Base-by-base conservation (phyloP, 1,140 invertebrate genomes). In the Aphidius ervi region DNA sequence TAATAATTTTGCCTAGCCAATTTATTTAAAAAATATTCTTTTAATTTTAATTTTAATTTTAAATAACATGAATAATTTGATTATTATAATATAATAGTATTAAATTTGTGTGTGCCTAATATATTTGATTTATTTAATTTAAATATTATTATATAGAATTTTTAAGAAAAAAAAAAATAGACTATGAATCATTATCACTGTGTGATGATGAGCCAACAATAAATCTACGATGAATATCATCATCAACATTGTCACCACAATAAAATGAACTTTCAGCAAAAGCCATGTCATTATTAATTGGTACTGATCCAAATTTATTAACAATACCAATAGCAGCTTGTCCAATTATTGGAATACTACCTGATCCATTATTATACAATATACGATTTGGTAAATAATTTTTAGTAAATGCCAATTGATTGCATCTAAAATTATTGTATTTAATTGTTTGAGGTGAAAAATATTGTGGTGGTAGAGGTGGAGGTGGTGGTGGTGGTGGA, bases 251-350 rank as follows among this genome's bases (percentile, higher is more conserved):
- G 37, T 75, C 59, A 6, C 46, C 65, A 31, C 68, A 61, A 31
- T 68, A 68, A 31, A 74, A 66, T 8, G 69, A 65, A 56, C 67
- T 73, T 6, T 71, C 71, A 6, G 61, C 56, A 10, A 70, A 74
- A 7, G 67, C 49, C 41, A 71, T 62, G 42, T 70, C 65, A 46
- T 64, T 63, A 58, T 73, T 73, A 20, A 78, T 54, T n/a, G 76
- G 70, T 46, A 66, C 70, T 37, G 77, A 74, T 53, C 73, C 73
- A 46, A 78, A 79, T 66, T 73, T 77, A 50, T 76, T 79, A 23
- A 77, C 70, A 41, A 79, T 66, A 2, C 73, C 75, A 40, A 79
- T 71, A 4, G 76, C 75, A 3, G 70, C 69, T 46, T 77, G 75
- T 6, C 73, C 74, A 37, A 78, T 73, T 63, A 80, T 76, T 6